Percentiles rank a stretch among this genome's conserved stretches.
These are phyloP conservation scores for Drosophila lutescens DNA, from an alignment of 2,888 invertebrate genomes.

Conservation along the genomic window DNA sequence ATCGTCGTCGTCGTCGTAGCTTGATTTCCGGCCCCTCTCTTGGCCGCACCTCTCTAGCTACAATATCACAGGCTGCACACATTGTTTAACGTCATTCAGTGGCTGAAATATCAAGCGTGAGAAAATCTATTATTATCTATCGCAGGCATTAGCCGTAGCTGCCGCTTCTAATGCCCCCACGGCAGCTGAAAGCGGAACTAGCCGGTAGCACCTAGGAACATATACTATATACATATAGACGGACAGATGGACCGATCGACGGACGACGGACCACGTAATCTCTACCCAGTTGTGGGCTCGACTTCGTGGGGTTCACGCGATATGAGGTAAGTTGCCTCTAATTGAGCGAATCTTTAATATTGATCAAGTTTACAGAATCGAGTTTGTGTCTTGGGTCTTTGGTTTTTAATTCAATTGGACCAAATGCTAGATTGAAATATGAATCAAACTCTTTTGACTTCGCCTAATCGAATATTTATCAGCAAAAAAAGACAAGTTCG, in stretches of 20 bases:
- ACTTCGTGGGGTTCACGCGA: constrained; percentile 17
- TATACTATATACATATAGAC: constrained; percentile 23
- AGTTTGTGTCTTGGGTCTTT: constrained; percentile 34
- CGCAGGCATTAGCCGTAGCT: constrained; percentile 45
- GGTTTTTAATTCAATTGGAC: not conserved
- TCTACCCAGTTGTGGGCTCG: constrained; percentile 30
- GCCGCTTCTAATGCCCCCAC: constrained; percentile 58
- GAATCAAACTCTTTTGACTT: not conserved
- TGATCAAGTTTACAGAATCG: not conserved
- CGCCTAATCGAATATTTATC: too few relatives aligned
- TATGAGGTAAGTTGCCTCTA: constrained; percentile 28
- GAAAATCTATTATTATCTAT: constrained; percentile 81
- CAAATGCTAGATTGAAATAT: not conserved
- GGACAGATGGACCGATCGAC: constrained; percentile 38
- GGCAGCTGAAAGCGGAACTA: constrained; percentile 72
- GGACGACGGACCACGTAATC: constrained; percentile 62
- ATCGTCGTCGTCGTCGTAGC: constrained; percentile 59
- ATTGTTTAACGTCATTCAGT: constrained; percentile 80
- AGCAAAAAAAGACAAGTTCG: constrained; percentile 6
- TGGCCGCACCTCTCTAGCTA: constrained; percentile 25
- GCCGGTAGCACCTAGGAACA: constrained; percentile 67
- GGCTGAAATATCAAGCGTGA: constrained; percentile 79
- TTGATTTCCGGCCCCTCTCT: constrained; percentile 75
- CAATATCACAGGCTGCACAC: constrained; percentile 55
- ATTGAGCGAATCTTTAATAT: constrained; percentile 11